Conservation (phyloP, 1,140 invertebrate species). For the Neuroterus valhalla region DNA sequence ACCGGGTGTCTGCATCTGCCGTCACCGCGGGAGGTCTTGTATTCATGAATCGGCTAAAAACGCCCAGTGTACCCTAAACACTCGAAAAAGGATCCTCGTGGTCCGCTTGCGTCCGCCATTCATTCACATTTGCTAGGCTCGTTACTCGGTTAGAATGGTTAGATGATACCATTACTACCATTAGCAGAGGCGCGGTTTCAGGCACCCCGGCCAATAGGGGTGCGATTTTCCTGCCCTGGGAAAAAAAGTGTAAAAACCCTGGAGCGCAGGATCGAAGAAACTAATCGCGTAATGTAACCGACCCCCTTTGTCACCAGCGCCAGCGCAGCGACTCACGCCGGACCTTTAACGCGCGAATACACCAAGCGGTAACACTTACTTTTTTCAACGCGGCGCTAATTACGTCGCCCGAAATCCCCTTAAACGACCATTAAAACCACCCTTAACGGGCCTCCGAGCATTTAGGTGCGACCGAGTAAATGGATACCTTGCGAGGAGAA, state of each 20-base stretch:
- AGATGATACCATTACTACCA: constrained; percentile 55
- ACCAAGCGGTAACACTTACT: constrained; percentile 44
- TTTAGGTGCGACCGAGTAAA: constrained; percentile 53
- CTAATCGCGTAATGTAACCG: constrained; percentile 61
- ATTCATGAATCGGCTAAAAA: constrained; percentile 49
- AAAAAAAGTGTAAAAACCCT: constrained; percentile 33
- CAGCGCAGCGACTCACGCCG: constrained; percentile 7
- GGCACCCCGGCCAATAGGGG: constrained; percentile 39
- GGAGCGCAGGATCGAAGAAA: constrained; percentile 31
- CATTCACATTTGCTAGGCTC: constrained; percentile 49
- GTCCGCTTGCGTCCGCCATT: constrained; percentile 37
- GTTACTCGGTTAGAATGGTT: constrained; percentile 55
- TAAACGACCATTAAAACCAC: constrained; percentile 61
- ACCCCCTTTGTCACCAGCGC: constrained; percentile 39
- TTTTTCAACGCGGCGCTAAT: constrained; percentile 51
- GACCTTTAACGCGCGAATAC: constrained; percentile 18
- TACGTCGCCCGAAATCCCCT: constrained; percentile 59
- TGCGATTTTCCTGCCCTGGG: constrained; percentile 35
- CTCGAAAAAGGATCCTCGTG: constrained; percentile 52
- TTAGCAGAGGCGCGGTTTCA: constrained; percentile 42
- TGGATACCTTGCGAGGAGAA: constrained; percentile 53
- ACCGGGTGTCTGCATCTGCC: constrained; percentile 70
- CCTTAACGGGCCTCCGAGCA: constrained; percentile 48
- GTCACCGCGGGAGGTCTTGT: constrained; percentile 66
- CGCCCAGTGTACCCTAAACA: constrained; percentile 45